These are phyloP conservation scores for Eutrigla gurnardus DNA, from an alignment of 2,797 vertebrate genomes.

Conservation along the genomic window DNA sequence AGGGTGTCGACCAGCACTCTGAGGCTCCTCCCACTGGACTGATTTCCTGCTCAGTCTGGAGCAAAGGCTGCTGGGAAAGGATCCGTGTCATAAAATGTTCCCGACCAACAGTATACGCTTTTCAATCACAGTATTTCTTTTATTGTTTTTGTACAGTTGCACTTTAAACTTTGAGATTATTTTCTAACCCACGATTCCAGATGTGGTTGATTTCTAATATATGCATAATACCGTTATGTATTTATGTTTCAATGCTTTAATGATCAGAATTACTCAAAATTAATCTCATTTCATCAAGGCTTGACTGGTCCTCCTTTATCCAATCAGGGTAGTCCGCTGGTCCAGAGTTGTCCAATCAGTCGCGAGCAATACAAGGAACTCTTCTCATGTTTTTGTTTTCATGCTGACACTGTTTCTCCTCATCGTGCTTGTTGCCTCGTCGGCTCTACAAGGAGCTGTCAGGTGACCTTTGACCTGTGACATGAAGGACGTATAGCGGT, in stretches of 20 bases:
- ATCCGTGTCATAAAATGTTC: no score
- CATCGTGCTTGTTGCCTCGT: not conserved
- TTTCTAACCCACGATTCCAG: slow-evolving; percentile 50
- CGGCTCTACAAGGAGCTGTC: not conserved
- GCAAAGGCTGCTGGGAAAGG: slow-evolving; percentile 18
- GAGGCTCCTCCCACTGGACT: not conserved
- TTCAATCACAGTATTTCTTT: slow-evolving; percentile 77
- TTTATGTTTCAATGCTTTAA: slow-evolving; percentile 65
- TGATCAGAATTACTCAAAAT: no score
- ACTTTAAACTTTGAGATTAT: slow-evolving; percentile 79
- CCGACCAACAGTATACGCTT: slow-evolving; percentile 45
- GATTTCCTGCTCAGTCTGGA: not conserved
- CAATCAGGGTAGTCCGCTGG: slow-evolving; percentile 62
- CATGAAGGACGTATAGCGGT: slow-evolving; percentile 24
- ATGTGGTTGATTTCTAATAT: slow-evolving; percentile 59
- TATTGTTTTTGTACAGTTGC: slow-evolving; percentile 71
- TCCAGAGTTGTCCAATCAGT: slow-evolving; percentile 49
- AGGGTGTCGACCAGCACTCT: slow-evolving; percentile 44
- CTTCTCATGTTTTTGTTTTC: slow-evolving; percentile 18
- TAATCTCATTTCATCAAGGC: not conserved
- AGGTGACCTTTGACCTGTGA: slow-evolving; percentile 41
- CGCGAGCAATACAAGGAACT: slow-evolving; percentile 39
- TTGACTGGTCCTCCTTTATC: slow-evolving; percentile 22
- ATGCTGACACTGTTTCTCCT: not conserved
- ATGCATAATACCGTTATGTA: slow-evolving; percentile 59